Percentiles rank a stretch among this genome's conserved stretches.
Evolutionary conservation across 2,888 invertebrate species (phyloP).

Genomic region (Lasioglossum oenotherae): DNA sequence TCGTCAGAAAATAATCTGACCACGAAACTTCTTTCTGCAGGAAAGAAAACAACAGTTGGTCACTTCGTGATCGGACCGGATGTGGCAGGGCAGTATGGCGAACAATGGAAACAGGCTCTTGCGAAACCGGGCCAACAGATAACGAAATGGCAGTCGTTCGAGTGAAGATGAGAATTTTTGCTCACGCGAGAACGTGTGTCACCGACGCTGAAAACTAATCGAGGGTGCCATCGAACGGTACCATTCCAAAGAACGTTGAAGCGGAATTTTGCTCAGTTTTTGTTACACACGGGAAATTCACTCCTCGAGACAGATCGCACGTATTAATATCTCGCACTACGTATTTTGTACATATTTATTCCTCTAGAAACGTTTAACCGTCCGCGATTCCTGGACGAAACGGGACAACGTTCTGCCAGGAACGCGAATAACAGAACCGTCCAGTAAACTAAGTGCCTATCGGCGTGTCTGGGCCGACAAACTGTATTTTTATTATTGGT

Average conservation of each 20-base stretch:
- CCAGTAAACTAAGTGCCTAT: conserved; percentile 57
- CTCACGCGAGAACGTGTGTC: conserved; percentile 14
- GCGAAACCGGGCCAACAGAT: conserved; percentile 81
- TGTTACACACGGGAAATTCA: background rate
- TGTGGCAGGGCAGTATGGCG: conserved; percentile 85
- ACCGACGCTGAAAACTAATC: conserved; percentile 23
- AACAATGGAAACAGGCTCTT: conserved; percentile 88
- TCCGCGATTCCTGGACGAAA: conserved; percentile 43
- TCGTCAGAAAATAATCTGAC: background rate
- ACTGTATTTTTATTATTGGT: background rate
- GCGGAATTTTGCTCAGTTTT: conserved; percentile 21
- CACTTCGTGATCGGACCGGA: conserved; percentile 88
- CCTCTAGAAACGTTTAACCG: conserved; percentile 39
- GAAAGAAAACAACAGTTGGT: conserved; percentile 89
- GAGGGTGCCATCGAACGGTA: conserved; percentile 13
- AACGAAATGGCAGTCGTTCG: conserved; percentile 81
- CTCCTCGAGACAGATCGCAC: background rate
- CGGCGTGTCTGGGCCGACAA: background rate
- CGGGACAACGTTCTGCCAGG: conserved; percentile 23
- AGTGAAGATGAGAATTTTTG: conserved; percentile 67
- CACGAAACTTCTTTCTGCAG: conserved; percentile 71
- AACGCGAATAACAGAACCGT: conserved; percentile 59
- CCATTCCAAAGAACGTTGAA: conserved; percentile 50
- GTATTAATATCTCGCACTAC: conserved; percentile 24
- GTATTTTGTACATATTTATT: conserved; percentile 41